These are phyloP conservation scores for Teleiodes luculella DNA, from an alignment of 2,888 invertebrate species.

Conservation along the genomic window DNA sequence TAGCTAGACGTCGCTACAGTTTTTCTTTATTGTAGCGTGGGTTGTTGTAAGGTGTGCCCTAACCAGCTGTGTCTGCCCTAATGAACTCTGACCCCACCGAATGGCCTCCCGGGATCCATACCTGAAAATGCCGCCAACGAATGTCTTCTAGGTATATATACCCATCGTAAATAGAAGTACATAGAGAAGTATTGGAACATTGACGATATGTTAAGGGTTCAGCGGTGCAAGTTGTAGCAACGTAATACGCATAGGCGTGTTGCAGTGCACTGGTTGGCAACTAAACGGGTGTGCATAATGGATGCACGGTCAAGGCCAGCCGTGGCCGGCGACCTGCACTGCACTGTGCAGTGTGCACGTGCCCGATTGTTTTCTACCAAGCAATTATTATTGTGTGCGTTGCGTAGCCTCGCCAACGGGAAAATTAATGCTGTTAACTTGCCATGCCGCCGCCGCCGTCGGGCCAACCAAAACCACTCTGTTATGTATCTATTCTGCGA, in stretches of 20 bases:
- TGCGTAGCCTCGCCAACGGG: conserved; percentile 37
- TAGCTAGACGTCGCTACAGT: neutral
- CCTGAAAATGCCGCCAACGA: too few species aligned
- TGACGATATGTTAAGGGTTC: neutral
- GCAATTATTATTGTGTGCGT: conserved; percentile 35
- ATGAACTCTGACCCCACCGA: too few species aligned
- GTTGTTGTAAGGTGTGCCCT: too few species aligned
- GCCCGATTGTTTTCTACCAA: conserved; percentile 61
- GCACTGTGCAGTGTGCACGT: conserved; percentile 47
- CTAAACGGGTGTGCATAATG: conserved; percentile 74
- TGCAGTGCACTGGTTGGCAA: conserved; percentile 70
- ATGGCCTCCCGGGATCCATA: too few species aligned
- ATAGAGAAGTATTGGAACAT: neutral
- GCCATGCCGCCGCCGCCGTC: neutral
- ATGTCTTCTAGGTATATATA: too few species aligned
- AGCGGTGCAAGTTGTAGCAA: neutral
- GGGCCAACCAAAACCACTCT: neutral
- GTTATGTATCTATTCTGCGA: neutral
- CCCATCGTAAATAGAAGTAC: too few species aligned
- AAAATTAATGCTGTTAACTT: conserved; percentile 33
- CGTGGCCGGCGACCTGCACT: conserved; percentile 57
- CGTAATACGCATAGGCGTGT: conserved; percentile 42
- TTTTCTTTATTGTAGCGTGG: too few species aligned
- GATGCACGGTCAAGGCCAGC: conserved; percentile 72
- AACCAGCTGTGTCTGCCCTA: too few species aligned